Percentiles rank a stretch among this genome's conserved stretches.
phyloP scores from a whole-genome alignment of 2,113 vertebrate genomes.

The Onychostruthus taczanowskii region DNA sequence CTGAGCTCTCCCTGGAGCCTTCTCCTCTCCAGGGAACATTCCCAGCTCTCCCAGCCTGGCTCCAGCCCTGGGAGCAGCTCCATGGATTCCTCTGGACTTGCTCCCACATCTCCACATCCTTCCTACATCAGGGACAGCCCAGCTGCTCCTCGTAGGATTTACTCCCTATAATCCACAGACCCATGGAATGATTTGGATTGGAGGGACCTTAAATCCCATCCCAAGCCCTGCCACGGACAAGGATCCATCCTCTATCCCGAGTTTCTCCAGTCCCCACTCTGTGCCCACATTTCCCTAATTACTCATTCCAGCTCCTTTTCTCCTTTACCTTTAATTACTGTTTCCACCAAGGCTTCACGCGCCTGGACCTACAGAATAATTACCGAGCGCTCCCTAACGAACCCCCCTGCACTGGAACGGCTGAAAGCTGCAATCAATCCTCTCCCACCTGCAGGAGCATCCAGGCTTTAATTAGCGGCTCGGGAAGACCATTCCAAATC shows the following conservation, averaged over 20 bases:
- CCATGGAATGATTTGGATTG: not conserved
- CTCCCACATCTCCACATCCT: not conserved
- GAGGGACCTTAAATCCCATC: not conserved
- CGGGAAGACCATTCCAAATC: not conserved
- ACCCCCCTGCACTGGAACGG: not conserved
- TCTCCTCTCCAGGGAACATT: not conserved
- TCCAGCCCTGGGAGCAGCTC: not conserved
- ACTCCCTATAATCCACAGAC: too few species aligned
- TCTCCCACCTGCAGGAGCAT: not conserved
- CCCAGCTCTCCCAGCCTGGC: not conserved
- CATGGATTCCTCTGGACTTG: not conserved
- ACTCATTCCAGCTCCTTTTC: not conserved
- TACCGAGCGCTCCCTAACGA: not conserved
- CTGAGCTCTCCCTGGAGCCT: not conserved
- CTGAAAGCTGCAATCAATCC: not conserved
- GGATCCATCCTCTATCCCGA: not conserved
- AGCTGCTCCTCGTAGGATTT: not conserved
- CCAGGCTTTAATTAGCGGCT: not conserved
- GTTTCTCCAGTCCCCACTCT: not conserved
- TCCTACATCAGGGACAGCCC: accelerated
- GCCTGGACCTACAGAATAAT: not conserved
- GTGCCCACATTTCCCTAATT: not conserved
- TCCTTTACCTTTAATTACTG: not conserved
- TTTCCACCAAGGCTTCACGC: not conserved
- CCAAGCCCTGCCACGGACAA: not conserved